Evolutionary conservation across 2,888 invertebrate species (phyloP), one percentile per base, ranked within the genome.

Genomic region (Clistopyga incitator): DNA sequence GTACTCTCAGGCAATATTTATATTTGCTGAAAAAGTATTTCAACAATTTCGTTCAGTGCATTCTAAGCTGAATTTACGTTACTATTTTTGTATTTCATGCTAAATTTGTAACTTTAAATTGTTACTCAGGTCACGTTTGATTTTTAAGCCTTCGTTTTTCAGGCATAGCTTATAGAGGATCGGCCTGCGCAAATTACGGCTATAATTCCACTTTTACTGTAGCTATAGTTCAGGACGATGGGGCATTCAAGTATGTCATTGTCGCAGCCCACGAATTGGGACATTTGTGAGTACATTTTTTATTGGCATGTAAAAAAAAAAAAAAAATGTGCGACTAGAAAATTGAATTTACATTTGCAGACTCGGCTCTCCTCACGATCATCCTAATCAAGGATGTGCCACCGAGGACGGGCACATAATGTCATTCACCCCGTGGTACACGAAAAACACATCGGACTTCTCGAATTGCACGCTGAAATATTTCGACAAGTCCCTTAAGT

Each of bases 211-310:
- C 61, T 2, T n/a, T 3, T 8, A 34, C 6, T 18, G 2, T n/a
- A 4, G n/a, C 34, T 2, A 0, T 61, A 10, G 3, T 61, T 10
- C 4, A 34, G n/a, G 84, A 84, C 20, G 50, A 84, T n/a, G 72
- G 72, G 20, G 52, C 52, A 25, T 79, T 78, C 52, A 15, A 3
- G 0, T 72, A 76, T 29, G 47, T 79, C 45, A 42, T 50, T 4
- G 6, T 54, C 4, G 76, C 79, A 13, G 78, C 79, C 38, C 84
- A 84, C 56, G 84, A 84, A 72, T 20, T 84, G 15, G 84, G 78
- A n/a, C 84, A 84, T 45, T n/a, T 59, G 84, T 82, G 47, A 78
- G 76, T n/a, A 38, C 8, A 38, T n/a, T n/a, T n/a, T n/a, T n/a
- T n/a, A n/a, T n/a, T n/a, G n/a, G n/a, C n/a, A n/a, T n/a, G n/a